Conservation (phyloP, 2,797 vertebrate species). For the Spea hammondii region DNA sequence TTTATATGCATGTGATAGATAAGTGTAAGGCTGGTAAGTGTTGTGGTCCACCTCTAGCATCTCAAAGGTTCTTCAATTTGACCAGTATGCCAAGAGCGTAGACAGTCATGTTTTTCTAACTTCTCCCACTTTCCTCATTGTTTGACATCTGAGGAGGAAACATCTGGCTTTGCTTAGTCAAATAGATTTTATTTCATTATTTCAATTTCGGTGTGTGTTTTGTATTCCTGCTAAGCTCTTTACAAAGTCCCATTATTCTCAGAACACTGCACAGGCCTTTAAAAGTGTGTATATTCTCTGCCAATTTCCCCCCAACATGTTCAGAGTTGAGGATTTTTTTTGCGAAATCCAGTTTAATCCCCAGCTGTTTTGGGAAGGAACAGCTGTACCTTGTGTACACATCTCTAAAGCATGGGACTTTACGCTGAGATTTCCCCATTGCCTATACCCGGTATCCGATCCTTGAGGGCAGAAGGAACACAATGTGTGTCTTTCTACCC, state of each 20-base stretch:
- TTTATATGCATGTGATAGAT: no score
- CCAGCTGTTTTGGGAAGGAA: slow-evolving; percentile 43
- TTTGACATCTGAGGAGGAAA: slow-evolving; percentile 22
- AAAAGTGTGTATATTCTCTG: slow-evolving; percentile 33
- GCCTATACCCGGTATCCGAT: not conserved
- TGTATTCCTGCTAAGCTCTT: slow-evolving; percentile 39
- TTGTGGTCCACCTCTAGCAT: no score
- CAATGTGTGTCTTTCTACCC: no score
- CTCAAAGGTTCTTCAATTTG: not conserved
- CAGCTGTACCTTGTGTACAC: slow-evolving; percentile 40
- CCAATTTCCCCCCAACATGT: slow-evolving; percentile 41
- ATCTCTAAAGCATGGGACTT: not conserved
- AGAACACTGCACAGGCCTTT: slow-evolving; percentile 9
- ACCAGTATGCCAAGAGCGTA: not conserved
- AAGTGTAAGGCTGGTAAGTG: no score
- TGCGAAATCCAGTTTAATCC: slow-evolving; percentile 47
- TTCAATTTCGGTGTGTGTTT: slow-evolving; percentile 26
- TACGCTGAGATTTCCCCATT: not conserved
- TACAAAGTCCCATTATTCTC: slow-evolving; percentile 49
- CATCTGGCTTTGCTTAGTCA: slow-evolving; percentile 45
- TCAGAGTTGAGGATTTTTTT: slow-evolving; percentile 31
- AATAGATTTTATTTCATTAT: slow-evolving; percentile 45
- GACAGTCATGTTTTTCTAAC: not conserved
- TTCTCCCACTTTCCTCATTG: slow-evolving; percentile 10
- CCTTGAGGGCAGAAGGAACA: no score